phyloP scores from a whole-genome alignment of 2,113 vertebrate species.

The Guaruba guarouba region DNA sequence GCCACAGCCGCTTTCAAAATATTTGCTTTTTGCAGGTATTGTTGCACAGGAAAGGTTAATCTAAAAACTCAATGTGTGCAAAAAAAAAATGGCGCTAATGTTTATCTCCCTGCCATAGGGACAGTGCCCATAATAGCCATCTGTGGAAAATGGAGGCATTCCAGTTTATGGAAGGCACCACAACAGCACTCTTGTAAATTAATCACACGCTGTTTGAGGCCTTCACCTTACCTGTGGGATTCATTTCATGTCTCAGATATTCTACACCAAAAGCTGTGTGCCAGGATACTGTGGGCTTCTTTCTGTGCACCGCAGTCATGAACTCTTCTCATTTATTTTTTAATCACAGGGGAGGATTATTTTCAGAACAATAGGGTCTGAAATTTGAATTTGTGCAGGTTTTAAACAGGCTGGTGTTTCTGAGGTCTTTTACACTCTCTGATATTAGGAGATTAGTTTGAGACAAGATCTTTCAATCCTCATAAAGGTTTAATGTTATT shows the following conservation, averaged over 20 bases:
- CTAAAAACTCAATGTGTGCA: background rate
- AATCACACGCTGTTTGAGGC: background rate
- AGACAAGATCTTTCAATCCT: slow-evolving; percentile 34
- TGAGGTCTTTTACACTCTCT: background rate
- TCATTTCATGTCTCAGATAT: background rate
- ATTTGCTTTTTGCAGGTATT: background rate
- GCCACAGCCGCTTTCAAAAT: background rate
- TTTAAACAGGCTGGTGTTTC: slow-evolving; percentile 10
- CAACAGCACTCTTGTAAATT: background rate
- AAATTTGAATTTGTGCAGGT: slow-evolving; percentile 37
- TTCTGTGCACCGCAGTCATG: background rate
- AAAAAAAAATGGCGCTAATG: background rate
- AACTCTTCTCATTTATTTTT: slow-evolving; percentile 33
- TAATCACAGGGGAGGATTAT: slow-evolving; percentile 34
- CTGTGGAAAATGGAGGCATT: slow-evolving; percentile 23
- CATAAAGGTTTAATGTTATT: slow-evolving; percentile 31
- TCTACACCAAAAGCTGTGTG: background rate
- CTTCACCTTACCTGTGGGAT: background rate
- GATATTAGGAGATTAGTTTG: slow-evolving; percentile 25
- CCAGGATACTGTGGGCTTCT: background rate
- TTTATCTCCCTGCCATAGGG: slow-evolving; percentile 18
- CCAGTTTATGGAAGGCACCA: background rate
- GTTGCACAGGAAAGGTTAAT: background rate
- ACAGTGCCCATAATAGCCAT: background rate
- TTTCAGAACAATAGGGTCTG: slow-evolving; percentile 46